Conservation (phyloP, 2,888 invertebrate species). For the Patella caerulea region DNA sequence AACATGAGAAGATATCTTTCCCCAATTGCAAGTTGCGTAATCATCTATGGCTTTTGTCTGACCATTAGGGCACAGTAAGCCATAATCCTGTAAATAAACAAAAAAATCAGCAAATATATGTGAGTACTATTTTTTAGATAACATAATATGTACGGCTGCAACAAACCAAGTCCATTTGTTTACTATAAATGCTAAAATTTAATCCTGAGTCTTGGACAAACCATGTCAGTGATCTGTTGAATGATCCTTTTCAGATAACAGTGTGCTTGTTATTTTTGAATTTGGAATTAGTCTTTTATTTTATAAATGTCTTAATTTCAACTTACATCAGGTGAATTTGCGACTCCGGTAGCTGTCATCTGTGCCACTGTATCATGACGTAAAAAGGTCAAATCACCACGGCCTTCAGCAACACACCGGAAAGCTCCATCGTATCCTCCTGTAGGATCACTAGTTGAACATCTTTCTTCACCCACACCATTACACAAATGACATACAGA, state of each 20-base stretch:
- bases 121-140: too few species aligned
- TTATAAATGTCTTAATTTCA: too few species aligned
- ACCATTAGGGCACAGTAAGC: slow-evolving; percentile 91
- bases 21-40: slow-evolving; percentile 88
- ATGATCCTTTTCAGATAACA: background rate
- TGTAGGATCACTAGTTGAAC: slow-evolving; percentile 80
- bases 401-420: slow-evolving; percentile 84
- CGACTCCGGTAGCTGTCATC: slow-evolving; percentile 34
- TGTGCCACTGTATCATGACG: slow-evolving; percentile 63
- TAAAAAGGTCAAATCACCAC: slow-evolving; percentile 90
- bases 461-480: slow-evolving; percentile 73
- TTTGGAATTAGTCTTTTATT: too few species aligned
- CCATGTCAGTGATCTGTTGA: background rate
- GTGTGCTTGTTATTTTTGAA: background rate
- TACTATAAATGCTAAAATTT: too few species aligned
- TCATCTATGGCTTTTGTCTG: slow-evolving; percentile 83
- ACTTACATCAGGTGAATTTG: slow-evolving; percentile 31
- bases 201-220: too few species aligned
- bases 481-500: slow-evolving; percentile 86
- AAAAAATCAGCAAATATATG: background rate
- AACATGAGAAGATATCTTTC: slow-evolving; percentile 89
- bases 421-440: slow-evolving; percentile 91
- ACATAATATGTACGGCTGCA: too few species aligned
- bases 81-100: slow-evolving; percentile 78
- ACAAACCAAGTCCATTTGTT: too few species aligned